Base-by-base conservation (phyloP, 2,113 vertebrate genomes). In the Piliocolobus tephrosceles region DNA sequence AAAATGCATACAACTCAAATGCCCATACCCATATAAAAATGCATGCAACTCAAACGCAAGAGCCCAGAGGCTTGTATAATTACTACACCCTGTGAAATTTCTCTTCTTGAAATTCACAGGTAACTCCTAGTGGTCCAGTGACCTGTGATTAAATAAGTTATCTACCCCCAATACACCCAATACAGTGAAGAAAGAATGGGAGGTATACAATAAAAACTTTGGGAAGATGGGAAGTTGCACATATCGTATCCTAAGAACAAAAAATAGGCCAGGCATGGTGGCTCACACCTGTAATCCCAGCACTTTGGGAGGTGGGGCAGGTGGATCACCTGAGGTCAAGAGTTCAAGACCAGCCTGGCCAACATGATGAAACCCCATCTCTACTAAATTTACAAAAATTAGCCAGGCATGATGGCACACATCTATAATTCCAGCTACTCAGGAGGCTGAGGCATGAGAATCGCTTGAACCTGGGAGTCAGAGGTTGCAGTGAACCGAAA, bases 91-190 rank as follows among this genome's bases (percentile, higher is more conserved):
- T 83, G 13, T 73, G 92, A 82, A 80, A 68, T 64, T 17, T 10
- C 22, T 58, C 64, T 95, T 73, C 76, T 38, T 80, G 47, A 94
- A 93, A 93, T 52, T 80, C 82, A 91, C 70, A 80, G 14, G 13
- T 88, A 85, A 64, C 64, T 91, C 30, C 88, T 55, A 84, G 72
- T 91, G 76, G n/a, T 66, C 50, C 72, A 45, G 8, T 58, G 38
- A 81, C 50, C 88, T 85, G 20, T 20, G n/a, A 45, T 90, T 95
- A 89, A 76, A 73, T 55, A 38, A 90, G 5, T 68, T 93, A 30
- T 82, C 32, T 91, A 68, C 16, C 58, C 52, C 43, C 35, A 80
- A 2, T 23, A 38, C 0, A 61, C 8, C 12, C 18, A 93, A 20
- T 6, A n/a, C 35, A 55, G 25, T 14, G 43, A 50, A 83, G 76